phyloP scores from a whole-genome alignment of 1,140 invertebrate species.

The Macrobrachium rosenbergii region DNA sequence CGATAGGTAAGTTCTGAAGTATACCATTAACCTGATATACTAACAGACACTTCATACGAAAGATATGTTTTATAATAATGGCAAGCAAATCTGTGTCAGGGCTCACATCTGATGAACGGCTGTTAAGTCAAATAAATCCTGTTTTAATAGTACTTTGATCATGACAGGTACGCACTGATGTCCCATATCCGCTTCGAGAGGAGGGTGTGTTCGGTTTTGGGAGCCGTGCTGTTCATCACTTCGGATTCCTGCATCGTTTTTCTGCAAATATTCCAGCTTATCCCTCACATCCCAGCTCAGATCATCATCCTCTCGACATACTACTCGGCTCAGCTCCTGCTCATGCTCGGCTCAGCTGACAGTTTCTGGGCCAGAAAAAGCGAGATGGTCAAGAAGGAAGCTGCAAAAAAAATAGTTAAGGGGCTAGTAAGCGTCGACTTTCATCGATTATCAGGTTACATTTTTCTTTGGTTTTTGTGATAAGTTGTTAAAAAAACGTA shows the following conservation, averaged over 20 bases:
- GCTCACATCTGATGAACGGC: too few relatives aligned
- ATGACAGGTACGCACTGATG: neutral
- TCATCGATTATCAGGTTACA: too few relatives aligned
- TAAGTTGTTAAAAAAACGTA: too few relatives aligned
- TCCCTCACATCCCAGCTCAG: conserved; percentile 6
- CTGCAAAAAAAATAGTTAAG: too few relatives aligned
- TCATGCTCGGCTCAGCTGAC: conserved; percentile 2
- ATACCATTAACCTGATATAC: too few relatives aligned
- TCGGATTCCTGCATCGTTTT: conserved; percentile 17
- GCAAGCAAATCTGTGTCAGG: too few relatives aligned
- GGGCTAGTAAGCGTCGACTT: too few relatives aligned
- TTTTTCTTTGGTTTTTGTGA: too few relatives aligned
- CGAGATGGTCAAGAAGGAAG: neutral
- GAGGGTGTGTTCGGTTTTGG: neutral
- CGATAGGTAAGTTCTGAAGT: conserved; percentile 7
- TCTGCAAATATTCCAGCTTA: neutral
- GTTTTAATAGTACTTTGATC: too few relatives aligned
- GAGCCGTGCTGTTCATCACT: conserved; percentile 3
- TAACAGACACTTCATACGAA: too few relatives aligned
- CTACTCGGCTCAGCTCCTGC: conserved; percentile 14
- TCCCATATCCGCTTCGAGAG: neutral
- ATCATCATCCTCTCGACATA: conserved; percentile 27
- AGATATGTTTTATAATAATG: too few relatives aligned
- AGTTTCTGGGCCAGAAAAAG: neutral
- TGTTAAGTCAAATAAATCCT: too few relatives aligned